Base-by-base conservation (phyloP, 2,797 vertebrate species). In the Fratercula arctica region DNA sequence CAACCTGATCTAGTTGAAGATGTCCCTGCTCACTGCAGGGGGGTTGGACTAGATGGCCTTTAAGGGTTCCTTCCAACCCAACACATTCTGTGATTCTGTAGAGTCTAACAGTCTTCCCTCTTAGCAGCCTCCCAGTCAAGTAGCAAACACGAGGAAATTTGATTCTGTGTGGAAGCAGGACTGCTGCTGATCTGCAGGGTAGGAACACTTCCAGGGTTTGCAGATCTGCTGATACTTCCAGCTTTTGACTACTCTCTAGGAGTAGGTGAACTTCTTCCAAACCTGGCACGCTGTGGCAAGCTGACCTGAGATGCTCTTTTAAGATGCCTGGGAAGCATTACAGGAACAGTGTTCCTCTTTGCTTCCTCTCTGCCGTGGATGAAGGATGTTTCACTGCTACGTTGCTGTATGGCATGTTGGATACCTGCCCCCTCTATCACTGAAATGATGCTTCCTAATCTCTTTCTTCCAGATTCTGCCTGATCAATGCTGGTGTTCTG, bases 401-500 rank as follows among this genome's bases (percentile, higher is more conserved):
- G 1, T 15, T 31, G n/a, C 37, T 67, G 13, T 19, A 15, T 9
- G 26, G 29, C 7, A 13, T 9, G 19, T 48, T 72, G 59, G 50
- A 31, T 54, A 5, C 60, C 41, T 73, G 51, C 45, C 45, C 16
- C 54, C 43, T 88, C 5, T 68, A 14, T 14, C 29, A 15, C 45
- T 17, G 3, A 29, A 87, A 5, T 87, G 45, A 84, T 4, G 1
- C 13, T 26, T 92, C 13, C 70, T 75, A 6, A 50, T 45, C 26
- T 33, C 24, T 54, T 67, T 43, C 85, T 76, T 96, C 33, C 96
- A 99, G 99, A 97, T 99, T 99, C 98, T 99, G 99, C 97, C 95
- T 99, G 97, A 99, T 99, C 98, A 99, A 99, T n/a, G 99, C 99
- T 54, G 99, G 99, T 31, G 98, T 99, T 95, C 98, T 99, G 92